Conservation (phyloP, 2,113 vertebrate genomes). For the Ammodytes marinus region DNA sequence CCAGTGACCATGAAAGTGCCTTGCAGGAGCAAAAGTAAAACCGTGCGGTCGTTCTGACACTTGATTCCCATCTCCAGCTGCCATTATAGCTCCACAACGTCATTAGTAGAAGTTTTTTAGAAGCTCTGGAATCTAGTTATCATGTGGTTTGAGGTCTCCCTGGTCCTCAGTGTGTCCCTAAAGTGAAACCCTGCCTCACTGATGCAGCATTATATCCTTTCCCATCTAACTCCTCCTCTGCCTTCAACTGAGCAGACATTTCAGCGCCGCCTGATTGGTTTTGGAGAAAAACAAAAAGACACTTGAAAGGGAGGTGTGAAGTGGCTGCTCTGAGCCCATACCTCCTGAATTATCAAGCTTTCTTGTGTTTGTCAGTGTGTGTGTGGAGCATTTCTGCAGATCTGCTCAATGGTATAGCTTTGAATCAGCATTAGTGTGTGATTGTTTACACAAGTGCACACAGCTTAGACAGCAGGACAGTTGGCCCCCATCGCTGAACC, state of each 20-base stretch:
- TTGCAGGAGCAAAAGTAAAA: slow-evolving; percentile 23
- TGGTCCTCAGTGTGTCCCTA: slow-evolving; percentile 54
- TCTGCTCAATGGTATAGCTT: slow-evolving; percentile 29
- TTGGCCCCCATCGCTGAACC: slow-evolving; percentile 57
- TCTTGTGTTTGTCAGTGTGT: slow-evolving; percentile 10
- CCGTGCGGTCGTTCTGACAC: slow-evolving; percentile 51
- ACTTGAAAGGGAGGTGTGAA: slow-evolving; percentile 27
- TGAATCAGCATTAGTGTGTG: slow-evolving; percentile 18
- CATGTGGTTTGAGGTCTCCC: slow-evolving; percentile 48
- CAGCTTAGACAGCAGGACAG: slow-evolving; percentile 48
- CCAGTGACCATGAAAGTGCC: slow-evolving; percentile 10
- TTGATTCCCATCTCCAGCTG: slow-evolving; percentile 56
- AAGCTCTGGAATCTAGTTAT: slow-evolving; percentile 74
- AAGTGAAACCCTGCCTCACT: slow-evolving; percentile 52
- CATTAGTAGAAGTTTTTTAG: slow-evolving; percentile 67
- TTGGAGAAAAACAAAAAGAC: background rate
- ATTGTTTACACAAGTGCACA: slow-evolving; percentile 26
- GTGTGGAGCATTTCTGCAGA: slow-evolving; percentile 26
- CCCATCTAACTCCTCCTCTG: slow-evolving; percentile 37
- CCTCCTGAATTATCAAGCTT: slow-evolving; percentile 13
- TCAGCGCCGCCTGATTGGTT: background rate
- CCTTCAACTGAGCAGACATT: slow-evolving; percentile 13
- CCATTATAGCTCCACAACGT: slow-evolving; percentile 43
- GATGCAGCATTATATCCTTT: slow-evolving; percentile 29
- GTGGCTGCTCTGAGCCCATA: slow-evolving; percentile 4